These are phyloP conservation scores for Turritopsis rubra DNA, from an alignment of 30 jellyfish, hydroid and myxozoan species.

Conservation along the genomic window DNA sequence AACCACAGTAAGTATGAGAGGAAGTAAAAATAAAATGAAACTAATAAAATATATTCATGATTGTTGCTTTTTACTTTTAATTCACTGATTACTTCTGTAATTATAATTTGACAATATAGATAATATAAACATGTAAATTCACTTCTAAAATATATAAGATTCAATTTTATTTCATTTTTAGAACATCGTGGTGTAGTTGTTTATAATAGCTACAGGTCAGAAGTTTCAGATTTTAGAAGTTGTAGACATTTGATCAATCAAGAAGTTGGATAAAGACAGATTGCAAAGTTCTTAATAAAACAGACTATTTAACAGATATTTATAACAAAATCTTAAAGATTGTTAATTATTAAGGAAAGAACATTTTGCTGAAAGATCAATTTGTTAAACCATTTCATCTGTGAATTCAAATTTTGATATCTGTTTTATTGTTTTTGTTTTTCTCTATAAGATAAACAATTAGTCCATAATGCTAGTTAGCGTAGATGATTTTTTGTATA, in stretches of 20 bases:
- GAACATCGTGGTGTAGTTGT: not conserved
- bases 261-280: not conserved
- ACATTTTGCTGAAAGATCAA: not conserved
- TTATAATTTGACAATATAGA: not conserved
- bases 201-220: not conserved
- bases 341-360: not conserved
- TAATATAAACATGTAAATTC: too few relatives aligned
- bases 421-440: too few relatives aligned
- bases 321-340: not conserved
- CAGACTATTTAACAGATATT: not conserved
- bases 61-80: too few relatives aligned
- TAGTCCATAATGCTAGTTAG: too few relatives aligned
- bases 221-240: not conserved
- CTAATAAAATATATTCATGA: too few relatives aligned
- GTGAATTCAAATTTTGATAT: too few relatives aligned
- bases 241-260: not conserved
- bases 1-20: conserved; percentile 58
- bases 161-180: too few relatives aligned
- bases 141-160: not conserved
- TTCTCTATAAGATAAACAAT: too few relatives aligned
- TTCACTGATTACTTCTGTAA: not conserved
- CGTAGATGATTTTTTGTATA: too few relatives aligned
- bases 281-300: not conserved
- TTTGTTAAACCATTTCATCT: too few relatives aligned
- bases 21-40: not conserved